A percentile compares a stretch with the other conserved stretches of the same genome.
Evolutionary conservation across 2,888 invertebrate species (phyloP).

Genomic region (Metallyticus violacea): DNA sequence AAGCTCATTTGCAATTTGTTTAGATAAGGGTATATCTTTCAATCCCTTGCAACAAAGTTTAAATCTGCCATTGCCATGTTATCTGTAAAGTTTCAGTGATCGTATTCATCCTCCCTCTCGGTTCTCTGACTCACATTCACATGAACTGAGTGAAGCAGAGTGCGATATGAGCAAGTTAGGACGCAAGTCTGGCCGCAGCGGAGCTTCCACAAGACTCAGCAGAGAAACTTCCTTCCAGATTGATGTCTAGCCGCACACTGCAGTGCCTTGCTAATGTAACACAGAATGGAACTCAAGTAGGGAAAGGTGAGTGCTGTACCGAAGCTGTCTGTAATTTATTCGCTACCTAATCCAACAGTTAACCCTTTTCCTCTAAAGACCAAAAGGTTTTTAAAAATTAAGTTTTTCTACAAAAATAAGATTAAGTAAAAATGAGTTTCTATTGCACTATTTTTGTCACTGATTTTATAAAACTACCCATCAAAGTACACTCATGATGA

Average conservation of each 20-base stretch:
- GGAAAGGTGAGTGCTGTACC: not conserved
- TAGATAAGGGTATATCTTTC: too few species aligned
- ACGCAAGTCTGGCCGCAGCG: slow-evolving; percentile 38
- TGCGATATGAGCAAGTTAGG: slow-evolving; percentile 48
- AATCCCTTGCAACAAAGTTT: not conserved
- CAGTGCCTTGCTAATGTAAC: slow-evolving; percentile 26
- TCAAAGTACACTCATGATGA: not conserved
- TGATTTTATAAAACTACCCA: not conserved
- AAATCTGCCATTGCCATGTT: not conserved
- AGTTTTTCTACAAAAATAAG: not conserved
- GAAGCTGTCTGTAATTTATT: slow-evolving; percentile 10
- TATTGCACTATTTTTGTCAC: slow-evolving; percentile 2
- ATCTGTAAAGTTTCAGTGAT: slow-evolving; percentile 68
- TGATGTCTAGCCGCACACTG: slow-evolving; percentile 57
- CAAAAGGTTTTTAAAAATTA: not conserved
- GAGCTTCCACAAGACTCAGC: slow-evolving; percentile 37
- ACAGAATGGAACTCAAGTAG: not conserved
- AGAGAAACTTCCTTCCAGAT: slow-evolving; percentile 64
- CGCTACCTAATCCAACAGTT: not conserved
- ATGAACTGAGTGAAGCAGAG: slow-evolving; percentile 49
- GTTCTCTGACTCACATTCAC: slow-evolving; percentile 65
- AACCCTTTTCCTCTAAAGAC: not conserved
- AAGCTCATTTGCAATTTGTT: not conserved
- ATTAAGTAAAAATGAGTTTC: not conserved
- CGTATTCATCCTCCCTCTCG: slow-evolving; percentile 83